Evolutionary conservation across 2,113 vertebrate genomes (phyloP).

Genomic region (Trematocara marginatum): DNA sequence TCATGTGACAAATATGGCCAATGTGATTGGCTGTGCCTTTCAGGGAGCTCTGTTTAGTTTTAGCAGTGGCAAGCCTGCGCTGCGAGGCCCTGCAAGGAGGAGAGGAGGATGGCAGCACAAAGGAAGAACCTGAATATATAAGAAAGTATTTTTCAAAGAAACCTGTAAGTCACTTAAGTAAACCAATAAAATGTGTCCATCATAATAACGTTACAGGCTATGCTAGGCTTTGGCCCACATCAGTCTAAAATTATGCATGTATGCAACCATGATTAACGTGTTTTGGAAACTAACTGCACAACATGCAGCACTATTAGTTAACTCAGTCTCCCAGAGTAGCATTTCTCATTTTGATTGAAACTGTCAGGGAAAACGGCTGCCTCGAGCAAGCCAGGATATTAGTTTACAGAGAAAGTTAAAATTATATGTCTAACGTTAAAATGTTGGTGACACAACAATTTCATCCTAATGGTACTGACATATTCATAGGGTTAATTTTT

Average conservation of each 20-base stretch:
- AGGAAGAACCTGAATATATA: background rate
- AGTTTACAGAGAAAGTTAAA: background rate
- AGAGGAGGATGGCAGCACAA: background rate
- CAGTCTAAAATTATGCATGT: background rate
- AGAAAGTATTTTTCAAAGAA: background rate
- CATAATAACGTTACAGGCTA: background rate
- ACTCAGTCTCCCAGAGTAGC: background rate
- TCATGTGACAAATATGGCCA: background rate
- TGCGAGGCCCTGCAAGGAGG: background rate
- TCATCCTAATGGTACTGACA: background rate
- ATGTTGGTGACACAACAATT: background rate
- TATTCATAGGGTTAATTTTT: background rate
- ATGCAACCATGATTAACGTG: background rate
- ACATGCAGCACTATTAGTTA: rapidly evolving
- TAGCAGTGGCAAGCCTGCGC: background rate
- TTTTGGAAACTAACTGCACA: background rate
- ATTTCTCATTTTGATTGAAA: background rate
- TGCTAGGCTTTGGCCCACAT: background rate
- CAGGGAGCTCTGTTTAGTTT: background rate
- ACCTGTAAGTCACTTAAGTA: background rate
- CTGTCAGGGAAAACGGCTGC: rapidly evolving
- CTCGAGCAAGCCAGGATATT: background rate
- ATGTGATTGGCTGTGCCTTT: background rate
- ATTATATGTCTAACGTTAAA: background rate
- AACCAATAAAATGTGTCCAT: background rate